phyloP scores from a whole-genome alignment of 2,113 vertebrate species.

The Hemibagrus wyckioides region DNA sequence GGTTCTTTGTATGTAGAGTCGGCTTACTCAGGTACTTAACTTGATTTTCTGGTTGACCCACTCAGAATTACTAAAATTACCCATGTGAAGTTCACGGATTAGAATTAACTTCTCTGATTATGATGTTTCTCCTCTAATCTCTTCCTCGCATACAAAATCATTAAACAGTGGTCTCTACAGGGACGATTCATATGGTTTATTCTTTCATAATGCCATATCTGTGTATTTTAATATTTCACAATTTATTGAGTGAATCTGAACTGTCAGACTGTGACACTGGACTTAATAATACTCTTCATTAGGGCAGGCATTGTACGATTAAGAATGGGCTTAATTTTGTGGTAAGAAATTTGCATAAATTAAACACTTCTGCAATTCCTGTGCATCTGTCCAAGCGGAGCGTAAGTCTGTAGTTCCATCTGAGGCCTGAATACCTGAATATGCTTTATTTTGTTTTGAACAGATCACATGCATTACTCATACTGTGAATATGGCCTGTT shows the following conservation, averaged over 20 bases:
- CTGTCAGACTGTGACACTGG: not conserved
- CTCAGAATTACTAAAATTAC: not conserved
- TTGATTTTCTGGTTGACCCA: not conserved
- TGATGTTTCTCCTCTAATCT: not conserved
- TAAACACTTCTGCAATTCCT: not conserved
- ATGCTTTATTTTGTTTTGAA: not conserved
- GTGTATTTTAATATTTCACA: not conserved
- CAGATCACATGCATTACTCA: not conserved
- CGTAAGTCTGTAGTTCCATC: not conserved
- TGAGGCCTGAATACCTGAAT: not conserved
- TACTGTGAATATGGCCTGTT: not conserved
- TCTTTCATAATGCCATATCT: not conserved
- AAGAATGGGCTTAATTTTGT: not conserved
- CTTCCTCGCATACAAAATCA: not conserved
- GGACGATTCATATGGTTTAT: not conserved
- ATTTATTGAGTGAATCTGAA: not conserved
- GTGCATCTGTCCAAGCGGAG: not conserved
- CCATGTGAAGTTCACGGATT: not conserved
- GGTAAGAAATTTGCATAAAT: not conserved
- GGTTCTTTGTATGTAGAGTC: not conserved
- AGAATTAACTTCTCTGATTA: not conserved
- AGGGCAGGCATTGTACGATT: not conserved
- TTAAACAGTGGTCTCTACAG: not conserved
- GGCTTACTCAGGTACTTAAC: not conserved
- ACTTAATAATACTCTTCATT: not conserved